A percentile compares a stretch with the other conserved stretches of the same genome.
Conservation (phyloP, 2,797 vertebrate species). For the Bovichtus variegatus region DNA sequence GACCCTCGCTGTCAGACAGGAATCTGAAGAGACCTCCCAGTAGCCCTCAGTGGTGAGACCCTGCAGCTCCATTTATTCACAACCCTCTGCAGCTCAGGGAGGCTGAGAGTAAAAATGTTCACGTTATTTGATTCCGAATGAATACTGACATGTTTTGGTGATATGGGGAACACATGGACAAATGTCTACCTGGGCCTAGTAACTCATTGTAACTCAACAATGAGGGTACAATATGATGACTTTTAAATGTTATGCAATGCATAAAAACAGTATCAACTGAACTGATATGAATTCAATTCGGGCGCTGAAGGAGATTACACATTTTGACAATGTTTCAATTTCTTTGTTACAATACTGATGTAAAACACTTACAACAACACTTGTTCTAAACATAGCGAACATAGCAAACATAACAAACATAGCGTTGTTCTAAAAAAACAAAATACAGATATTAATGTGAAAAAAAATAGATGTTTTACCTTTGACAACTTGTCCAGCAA, state of each 20-base stretch:
- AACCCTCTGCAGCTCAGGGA: slow-evolving; percentile 36
- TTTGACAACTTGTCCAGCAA: neutral
- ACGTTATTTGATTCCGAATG: slow-evolving; percentile 1
- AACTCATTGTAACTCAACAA: neutral
- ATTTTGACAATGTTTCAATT: no score
- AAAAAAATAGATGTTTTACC: neutral
- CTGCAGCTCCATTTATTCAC: slow-evolving; percentile 60
- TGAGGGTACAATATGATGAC: no score
- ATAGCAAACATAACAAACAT: no score
- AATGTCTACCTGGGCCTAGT: neutral
- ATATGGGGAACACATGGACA: neutral
- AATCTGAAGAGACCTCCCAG: slow-evolving; percentile 88
- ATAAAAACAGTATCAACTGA: neutral
- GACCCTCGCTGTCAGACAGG: slow-evolving; percentile 87
- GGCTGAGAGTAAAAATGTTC: slow-evolving; percentile 2
- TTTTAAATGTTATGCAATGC: neutral
- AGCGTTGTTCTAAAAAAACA: no score
- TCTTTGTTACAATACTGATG: neutral
- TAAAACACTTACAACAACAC: neutral
- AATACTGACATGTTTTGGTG: slow-evolving; percentile 11
- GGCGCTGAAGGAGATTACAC: neutral
- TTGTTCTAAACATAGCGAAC: no score
- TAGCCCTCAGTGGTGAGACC: slow-evolving; percentile 67
- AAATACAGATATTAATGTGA: neutral
- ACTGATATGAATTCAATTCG: neutral